Evolutionary conservation across 1,140 invertebrate species (phyloP).

Genomic region (Conus ventricosus): DNA sequence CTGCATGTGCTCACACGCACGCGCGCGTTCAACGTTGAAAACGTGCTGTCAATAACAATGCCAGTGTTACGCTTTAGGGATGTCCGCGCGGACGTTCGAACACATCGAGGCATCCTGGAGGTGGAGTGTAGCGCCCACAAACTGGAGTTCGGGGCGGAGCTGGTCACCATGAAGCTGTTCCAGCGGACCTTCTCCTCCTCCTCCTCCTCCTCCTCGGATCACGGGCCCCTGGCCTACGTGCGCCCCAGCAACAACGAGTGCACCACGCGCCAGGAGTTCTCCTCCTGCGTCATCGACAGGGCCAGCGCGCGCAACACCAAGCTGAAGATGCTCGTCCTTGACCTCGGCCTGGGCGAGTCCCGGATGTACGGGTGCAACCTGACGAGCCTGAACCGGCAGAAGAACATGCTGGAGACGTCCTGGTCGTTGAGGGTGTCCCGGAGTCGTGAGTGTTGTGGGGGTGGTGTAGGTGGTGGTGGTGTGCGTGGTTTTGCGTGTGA

Average conservation of each 20-base stretch:
- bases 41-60: neutral
- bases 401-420: neutral
- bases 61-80: neutral
- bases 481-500: neutral
- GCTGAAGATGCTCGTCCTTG: slow-evolving; percentile 21
- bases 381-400: slow-evolving; percentile 10
- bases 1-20: no score
- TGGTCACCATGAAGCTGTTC: slow-evolving; percentile 23
- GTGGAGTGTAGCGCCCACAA: neutral
- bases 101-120: neutral
- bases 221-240: slow-evolving; percentile 19
- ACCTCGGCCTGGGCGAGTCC: neutral
- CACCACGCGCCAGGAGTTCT: neutral
- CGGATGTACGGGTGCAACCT: slow-evolving; percentile 28
- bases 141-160: slow-evolving; percentile 3
- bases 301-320: neutral
- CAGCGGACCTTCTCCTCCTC: neutral
- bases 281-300: slow-evolving; percentile 3
- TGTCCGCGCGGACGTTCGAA: neutral
- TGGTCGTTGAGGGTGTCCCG: slow-evolving; percentile 11
- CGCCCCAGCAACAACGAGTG: slow-evolving; percentile 20
- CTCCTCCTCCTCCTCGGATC: neutral
- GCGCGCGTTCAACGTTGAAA: no score
- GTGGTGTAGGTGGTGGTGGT: neutral
- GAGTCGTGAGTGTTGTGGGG: slow-evolving; percentile 5